Evolutionary conservation across 2,888 invertebrate genomes (phyloP), one percentile per base, ranked within the genome.

Genomic region (Phaonia tiefii): DNA sequence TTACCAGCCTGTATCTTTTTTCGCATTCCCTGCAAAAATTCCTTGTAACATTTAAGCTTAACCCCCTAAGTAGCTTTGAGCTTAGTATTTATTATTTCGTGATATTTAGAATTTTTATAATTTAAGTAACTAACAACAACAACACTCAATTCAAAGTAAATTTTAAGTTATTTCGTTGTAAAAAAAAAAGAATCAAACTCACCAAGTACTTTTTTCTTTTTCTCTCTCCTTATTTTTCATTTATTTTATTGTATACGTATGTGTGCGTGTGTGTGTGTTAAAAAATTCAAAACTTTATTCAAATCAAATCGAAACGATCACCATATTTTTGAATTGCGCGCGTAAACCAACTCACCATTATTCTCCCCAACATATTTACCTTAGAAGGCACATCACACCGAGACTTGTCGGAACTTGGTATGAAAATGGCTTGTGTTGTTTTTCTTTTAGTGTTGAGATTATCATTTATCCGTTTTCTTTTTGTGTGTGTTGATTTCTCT

Each of bases 361-460:
- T 54, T 54, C 22, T 22, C 54, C n/a, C 17, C 1, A 67, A 54
- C 54, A 22, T 25, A 37, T 63, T 49, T n/a, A n/a, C 56, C 56
- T 86, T 88, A 91, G 90, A 90, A 88, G 88, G 86, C 88, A 89
- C 89, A 90, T 87, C 89, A 90, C 89, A 89, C 89, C 87, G 91
- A 91, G 87, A 91, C 91, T 86, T 91, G 91, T 89, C 90, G 90
- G 88, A 91, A 90, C 88, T 89, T 91, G 91, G 91, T 91, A 91
- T 89, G 89, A 87, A 88, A 86, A 66, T 72, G 67, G 74, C 77
- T 79, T 82, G 58, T 69, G 66, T 75, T 67, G 66, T 1, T 75
- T 66, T 51, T 65, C 1, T 58, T 73, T 56, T 31, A 56, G 56
- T 49, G 56, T 58, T 69, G 37, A 63, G 26, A 39, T 54, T 49